Evolutionary conservation across 2,113 vertebrate species (phyloP).

Genomic region (Callospermophilus lateralis): DNA sequence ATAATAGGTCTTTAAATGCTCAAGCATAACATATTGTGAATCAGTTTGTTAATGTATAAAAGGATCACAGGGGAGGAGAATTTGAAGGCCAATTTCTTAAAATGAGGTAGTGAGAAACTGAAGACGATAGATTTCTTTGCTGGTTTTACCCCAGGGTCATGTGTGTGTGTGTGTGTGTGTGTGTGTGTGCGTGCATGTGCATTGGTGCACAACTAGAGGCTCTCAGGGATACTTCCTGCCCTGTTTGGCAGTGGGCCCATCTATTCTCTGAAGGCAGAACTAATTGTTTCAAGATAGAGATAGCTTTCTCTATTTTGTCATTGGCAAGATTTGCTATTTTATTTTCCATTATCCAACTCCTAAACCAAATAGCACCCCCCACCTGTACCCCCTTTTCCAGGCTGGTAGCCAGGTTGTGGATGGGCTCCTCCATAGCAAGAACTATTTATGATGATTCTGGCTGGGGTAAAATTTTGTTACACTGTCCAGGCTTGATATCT

Average conservation of each 20-base stretch:
- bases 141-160: neutral
- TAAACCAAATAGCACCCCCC: neutral
- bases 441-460: neutral
- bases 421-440: neutral
- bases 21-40: conserved; percentile 7
- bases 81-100: conserved; percentile 47
- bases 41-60: conserved; percentile 3
- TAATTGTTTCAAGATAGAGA: neutral
- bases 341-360: conserved; percentile 4
- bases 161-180: neutral
- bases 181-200: too few relatives aligned
- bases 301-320: conserved; percentile 39
- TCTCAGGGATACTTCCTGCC: neutral
- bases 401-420: neutral
- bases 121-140: neutral
- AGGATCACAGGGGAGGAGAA: neutral
- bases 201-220: neutral
- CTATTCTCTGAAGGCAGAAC: neutral
- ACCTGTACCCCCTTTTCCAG: neutral
- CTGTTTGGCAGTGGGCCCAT: neutral
- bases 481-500: neutral
- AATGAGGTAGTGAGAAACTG: neutral
- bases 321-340: conserved; percentile 28
- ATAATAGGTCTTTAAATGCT: conserved; percentile 54
- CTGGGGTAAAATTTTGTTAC: neutral